Evolutionary conservation across 2,888 invertebrate species (phyloP).

Genomic region (Leptinotarsa juncta): DNA sequence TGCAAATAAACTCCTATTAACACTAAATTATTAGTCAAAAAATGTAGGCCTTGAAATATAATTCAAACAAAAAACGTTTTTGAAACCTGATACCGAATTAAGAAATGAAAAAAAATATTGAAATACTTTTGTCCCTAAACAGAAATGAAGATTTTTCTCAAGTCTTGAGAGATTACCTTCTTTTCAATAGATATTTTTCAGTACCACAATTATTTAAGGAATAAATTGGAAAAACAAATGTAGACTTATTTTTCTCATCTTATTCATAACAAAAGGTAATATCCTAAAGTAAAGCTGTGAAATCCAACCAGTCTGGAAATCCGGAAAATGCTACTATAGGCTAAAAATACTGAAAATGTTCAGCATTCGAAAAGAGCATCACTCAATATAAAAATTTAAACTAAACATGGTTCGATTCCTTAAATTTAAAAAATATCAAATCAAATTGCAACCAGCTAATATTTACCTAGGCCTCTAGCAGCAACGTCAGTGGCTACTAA

Average conservation of each 20-base stretch:
- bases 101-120: no score
- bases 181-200: no score
- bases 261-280: neutral
- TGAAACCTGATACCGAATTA: no score
- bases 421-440: slow-evolving; percentile 10
- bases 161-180: no score
- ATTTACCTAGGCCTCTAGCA: slow-evolving; percentile 93
- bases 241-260: neutral
- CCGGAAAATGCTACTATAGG: slow-evolving; percentile 57
- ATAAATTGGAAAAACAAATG: no score
- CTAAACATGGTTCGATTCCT: slow-evolving; percentile 48
- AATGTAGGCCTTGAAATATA: no score
- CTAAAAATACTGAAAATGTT: slow-evolving; percentile 29
- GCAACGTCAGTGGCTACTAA: slow-evolving; percentile 98
- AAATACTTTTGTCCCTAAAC: no score
- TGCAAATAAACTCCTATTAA: no score
- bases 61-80: no score
- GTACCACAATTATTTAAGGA: no score
- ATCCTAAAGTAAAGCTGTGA: slow-evolving; percentile 3
- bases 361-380: neutral
- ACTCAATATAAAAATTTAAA: slow-evolving; percentile 34
- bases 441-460: neutral
- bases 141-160: no score
- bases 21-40: no score
- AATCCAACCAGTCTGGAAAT: slow-evolving; percentile 64